phyloP scores from a whole-genome alignment of 1,140 invertebrate genomes.

The Pinna nobilis region DNA sequence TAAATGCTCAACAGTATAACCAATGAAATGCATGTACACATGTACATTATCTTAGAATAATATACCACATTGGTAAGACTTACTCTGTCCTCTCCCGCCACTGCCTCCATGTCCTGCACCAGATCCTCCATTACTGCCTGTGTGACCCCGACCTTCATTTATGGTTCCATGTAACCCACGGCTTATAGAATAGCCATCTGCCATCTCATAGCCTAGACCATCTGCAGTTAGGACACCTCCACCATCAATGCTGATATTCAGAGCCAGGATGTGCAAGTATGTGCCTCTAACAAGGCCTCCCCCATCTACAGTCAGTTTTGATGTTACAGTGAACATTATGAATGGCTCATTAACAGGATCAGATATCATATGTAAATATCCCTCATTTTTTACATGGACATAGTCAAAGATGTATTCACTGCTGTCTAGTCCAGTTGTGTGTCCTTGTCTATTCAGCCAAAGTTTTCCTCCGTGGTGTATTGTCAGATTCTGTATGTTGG shows the following conservation, averaged over 20 bases:
- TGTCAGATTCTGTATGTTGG: conserved; percentile 60
- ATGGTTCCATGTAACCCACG: conserved; percentile 56
- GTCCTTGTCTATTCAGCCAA: conserved; percentile 54
- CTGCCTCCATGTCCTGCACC: conserved; percentile 65
- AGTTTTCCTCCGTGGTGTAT: conserved; percentile 59
- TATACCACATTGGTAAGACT: too few species aligned
- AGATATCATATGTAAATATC: conserved; percentile 61
- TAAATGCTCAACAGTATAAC: too few species aligned
- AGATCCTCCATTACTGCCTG: conserved; percentile 29
- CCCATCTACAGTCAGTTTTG: conserved; percentile 56
- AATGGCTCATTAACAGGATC: conserved; percentile 54
- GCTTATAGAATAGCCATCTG: conserved; percentile 41
- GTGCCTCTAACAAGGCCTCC: conserved; percentile 59
- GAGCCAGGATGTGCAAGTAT: conserved; percentile 52
- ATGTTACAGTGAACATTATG: conserved; percentile 50
- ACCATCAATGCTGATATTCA: conserved; percentile 61
- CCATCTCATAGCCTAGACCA: conserved; percentile 56
- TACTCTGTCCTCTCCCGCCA: conserved; percentile 59
- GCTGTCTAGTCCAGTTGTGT: conserved; percentile 39
- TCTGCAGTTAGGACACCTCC: conserved; percentile 56
- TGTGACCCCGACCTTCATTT: conserved; percentile 57
- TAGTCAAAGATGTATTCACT: conserved; percentile 54
- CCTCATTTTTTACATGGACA: conserved; percentile 61
- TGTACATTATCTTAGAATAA: too few species aligned
- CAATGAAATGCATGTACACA: too few species aligned